A percentile compares a stretch with the other conserved stretches of the same genome.
phyloP scores from a whole-genome alignment of 2,797 vertebrate species.

The Malacoctenus gilli region DNA sequence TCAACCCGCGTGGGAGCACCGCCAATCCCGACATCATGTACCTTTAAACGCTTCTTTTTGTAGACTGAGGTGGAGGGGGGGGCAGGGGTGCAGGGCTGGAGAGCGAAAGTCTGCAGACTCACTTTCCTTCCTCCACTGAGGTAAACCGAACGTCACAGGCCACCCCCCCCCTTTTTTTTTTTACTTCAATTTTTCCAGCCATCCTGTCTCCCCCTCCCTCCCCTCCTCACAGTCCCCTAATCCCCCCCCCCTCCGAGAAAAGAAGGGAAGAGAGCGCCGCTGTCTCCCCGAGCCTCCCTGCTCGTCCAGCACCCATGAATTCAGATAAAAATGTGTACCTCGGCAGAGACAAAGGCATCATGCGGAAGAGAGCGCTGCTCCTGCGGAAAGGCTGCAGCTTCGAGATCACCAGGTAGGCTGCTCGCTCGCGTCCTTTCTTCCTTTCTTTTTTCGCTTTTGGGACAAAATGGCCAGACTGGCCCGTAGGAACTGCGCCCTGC shows the following conservation, averaged over 20 bases:
- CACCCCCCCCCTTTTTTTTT: slow-evolving; percentile 21
- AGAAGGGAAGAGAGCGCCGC: slow-evolving; percentile 29
- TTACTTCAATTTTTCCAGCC: slow-evolving; percentile 19
- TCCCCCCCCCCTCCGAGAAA: not conserved
- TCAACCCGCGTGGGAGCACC: slow-evolving; percentile 62
- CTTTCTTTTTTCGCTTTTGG: too few relatives aligned
- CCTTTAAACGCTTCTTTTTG: slow-evolving; percentile 47
- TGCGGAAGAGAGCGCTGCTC: slow-evolving; percentile 86
- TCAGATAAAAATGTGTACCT: slow-evolving; percentile 86
- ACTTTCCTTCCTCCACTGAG: slow-evolving; percentile 67
- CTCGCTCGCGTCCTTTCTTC: not conserved
- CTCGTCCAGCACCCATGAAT: slow-evolving; percentile 80
- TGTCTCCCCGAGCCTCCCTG: slow-evolving; percentile 54
- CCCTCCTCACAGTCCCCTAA: slow-evolving; percentile 33
- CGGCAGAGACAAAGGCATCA: slow-evolving; percentile 85
- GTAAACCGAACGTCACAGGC: slow-evolving; percentile 52
- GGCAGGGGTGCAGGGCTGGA: too few relatives aligned
- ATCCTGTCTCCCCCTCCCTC: slow-evolving; percentile 30
- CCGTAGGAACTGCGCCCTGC: slow-evolving; percentile 4
- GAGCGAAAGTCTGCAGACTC: slow-evolving; percentile 64
- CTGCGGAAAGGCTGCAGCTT: slow-evolving; percentile 89
- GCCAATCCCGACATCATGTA: slow-evolving; percentile 50
- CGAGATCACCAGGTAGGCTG: slow-evolving; percentile 86
- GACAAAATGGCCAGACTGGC: slow-evolving; percentile 34
- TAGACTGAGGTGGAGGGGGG: slow-evolving; percentile 15